phyloP scores from a whole-genome alignment of 2,797 vertebrate genomes.

The Takifugu rubripes region DNA sequence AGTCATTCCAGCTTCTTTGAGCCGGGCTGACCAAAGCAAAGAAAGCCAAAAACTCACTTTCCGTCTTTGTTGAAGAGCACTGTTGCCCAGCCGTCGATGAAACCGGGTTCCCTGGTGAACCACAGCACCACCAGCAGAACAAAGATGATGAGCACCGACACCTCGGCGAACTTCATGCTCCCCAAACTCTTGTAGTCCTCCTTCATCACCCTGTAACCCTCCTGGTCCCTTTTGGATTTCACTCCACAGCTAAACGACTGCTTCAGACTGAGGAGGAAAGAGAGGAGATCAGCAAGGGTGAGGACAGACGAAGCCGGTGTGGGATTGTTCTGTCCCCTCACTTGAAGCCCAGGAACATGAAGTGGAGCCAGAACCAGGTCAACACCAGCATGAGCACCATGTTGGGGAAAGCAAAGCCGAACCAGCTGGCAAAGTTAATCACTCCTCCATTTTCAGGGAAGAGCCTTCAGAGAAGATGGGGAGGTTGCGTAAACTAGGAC shows the following conservation, averaged over 20 bases:
- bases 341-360: constrained; percentile 84
- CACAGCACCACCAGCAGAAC: constrained; percentile 80
- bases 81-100: constrained; percentile 85
- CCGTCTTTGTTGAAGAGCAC: constrained; percentile 67
- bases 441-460: constrained; percentile 69
- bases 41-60: constrained; percentile 65
- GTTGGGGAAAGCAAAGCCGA: constrained; percentile 85
- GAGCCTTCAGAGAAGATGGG: constrained; percentile 51
- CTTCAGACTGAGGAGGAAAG: constrained; percentile 68
- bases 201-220: constrained; percentile 75
- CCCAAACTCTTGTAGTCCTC: constrained; percentile 76
- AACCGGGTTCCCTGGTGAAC: constrained; percentile 89
- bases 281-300: background rate
- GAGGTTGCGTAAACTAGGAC: background rate
- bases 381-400: constrained; percentile 78
- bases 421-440: constrained; percentile 90
- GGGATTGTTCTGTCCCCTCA: constrained; percentile 58
- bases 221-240: constrained; percentile 38
- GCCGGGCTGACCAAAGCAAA: background rate
- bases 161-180: constrained; percentile 80
- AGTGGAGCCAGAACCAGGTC: constrained; percentile 86
- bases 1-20: no score
- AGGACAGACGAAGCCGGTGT: background rate
- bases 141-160: constrained; percentile 74
- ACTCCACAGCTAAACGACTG: constrained; percentile 79